Conservation (phyloP, 2,888 invertebrate species). For the Panzeria rudis region DNA sequence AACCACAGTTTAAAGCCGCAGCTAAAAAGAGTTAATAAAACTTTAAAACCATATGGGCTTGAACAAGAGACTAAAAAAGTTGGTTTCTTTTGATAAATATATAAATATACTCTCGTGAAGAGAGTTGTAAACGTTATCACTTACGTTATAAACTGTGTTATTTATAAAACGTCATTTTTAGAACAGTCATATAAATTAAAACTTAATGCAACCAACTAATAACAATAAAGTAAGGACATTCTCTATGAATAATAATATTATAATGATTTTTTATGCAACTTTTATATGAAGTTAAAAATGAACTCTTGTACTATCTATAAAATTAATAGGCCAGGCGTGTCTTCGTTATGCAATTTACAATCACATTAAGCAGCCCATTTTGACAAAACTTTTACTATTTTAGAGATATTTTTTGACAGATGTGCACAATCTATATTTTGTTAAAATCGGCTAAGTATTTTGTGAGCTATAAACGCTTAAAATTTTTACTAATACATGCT, state of each 20-base stretch:
- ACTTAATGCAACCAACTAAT: conserved; percentile 48
- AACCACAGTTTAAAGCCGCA: conserved; percentile 39
- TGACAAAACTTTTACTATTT: too few species aligned
- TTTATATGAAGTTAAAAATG: too few species aligned
- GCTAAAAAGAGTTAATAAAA: conserved; percentile 45
- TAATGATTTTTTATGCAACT: neutral
- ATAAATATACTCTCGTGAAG: neutral
- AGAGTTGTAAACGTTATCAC: conserved; percentile 46
- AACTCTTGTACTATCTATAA: too few species aligned
- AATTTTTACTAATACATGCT: too few species aligned
- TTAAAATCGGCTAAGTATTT: too few species aligned
- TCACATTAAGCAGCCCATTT: too few species aligned
- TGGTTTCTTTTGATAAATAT: neutral
- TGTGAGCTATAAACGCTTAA: too few species aligned
- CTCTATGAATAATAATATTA: neutral
- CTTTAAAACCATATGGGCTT: conserved; percentile 34
- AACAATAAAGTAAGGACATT: neutral
- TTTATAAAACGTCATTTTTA: conserved; percentile 26
- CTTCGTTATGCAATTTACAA: too few species aligned
- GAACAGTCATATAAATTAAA: conserved; percentile 11
- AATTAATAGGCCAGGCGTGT: too few species aligned
- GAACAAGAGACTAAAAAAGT: conserved; percentile 42
- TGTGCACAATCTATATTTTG: too few species aligned
- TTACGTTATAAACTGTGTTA: conserved; percentile 48
- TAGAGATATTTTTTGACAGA: too few species aligned